phyloP scores from a whole-genome alignment of 1,140 invertebrate species.

The Heliothis virescens region DNA sequence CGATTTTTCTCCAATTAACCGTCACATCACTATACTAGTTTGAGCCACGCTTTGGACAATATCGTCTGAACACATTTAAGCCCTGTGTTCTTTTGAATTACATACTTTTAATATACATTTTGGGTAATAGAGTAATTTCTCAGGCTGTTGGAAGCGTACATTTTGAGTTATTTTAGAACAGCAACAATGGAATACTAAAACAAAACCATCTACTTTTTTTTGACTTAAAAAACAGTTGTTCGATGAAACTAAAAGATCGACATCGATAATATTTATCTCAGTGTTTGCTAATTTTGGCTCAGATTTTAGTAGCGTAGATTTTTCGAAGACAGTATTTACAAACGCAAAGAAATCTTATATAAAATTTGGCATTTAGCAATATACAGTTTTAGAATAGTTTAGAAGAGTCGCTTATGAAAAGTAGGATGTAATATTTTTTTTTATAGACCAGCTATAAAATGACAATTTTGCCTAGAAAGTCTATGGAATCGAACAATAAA shows the following conservation, averaged over 20 bases:
- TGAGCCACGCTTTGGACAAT: constrained; percentile 53
- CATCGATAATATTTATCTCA: no score
- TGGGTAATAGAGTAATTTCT: constrained; percentile 2
- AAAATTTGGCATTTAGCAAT: not conserved
- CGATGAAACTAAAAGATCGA: no score
- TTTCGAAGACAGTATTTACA: not conserved
- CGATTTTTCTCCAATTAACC: constrained; percentile 36
- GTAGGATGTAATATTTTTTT: not conserved
- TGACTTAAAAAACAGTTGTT: no score
- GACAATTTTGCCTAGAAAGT: no score
- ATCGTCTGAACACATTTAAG: constrained; percentile 52
- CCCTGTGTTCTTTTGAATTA: constrained; percentile 43
- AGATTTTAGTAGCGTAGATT: not conserved
- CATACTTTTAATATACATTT: constrained; percentile 20
- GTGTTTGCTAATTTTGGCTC: not conserved
- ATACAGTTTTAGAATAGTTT: not conserved
- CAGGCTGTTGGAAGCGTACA: constrained; percentile 18
- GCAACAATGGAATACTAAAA: not conserved
- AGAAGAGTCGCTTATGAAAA: not conserved
- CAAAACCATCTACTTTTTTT: not conserved
- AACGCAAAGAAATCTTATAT: not conserved
- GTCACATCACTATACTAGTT: constrained; percentile 44
- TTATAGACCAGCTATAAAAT: no score
- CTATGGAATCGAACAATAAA: no score
- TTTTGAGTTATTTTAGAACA: not conserved